Base-by-base conservation (phyloP, 2,113 vertebrate genomes). In the Procapra przewalskii region DNA sequence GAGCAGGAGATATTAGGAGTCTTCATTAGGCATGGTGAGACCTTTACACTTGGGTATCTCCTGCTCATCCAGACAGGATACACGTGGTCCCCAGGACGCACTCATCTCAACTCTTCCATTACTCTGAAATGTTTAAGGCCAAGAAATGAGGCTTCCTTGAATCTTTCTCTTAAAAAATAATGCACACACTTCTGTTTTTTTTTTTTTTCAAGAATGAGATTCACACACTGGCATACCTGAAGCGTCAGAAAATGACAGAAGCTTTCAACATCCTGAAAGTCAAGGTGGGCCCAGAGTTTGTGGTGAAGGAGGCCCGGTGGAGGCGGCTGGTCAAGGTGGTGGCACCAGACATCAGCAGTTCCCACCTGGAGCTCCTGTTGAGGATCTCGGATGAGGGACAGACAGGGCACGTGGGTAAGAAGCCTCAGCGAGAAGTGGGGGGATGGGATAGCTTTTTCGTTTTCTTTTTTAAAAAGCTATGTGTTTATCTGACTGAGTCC, bases 251-350 rank as follows among this genome's bases (percentile, higher is more conserved):
- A 98, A 99, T 99, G 99, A 98, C 98, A 7, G 98, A 98, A 81
- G 99, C 99, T 3, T 99, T 99, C 97, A 98, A 98, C 80, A 98
- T 99, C n/a, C 98, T 99, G 96, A 99, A 99, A 97, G 99, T 99
- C 96, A 95, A 97, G 55, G 93, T 97, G 21, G 99, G 98, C 62
- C 80, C 93, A 0, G 99, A 99, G 94, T 99, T 98, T 0, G 98
- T 99, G 94, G 99, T 99, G 59, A 98, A 43, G 62, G 99, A 99
- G 96, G 97, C 96, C 12, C 97, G 12, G n/a, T 99, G 99, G 99
- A 99, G 98, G 96, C 98, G 97, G 54, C 98, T 99, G 93, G 99
- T 99, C 40, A 99, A 98, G 77, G 96, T 98, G 23, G 99, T 99
- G 89, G 99, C 98, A 2, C 99, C 99, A 3, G 98, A 99, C 84